Conservation (phyloP, 2,113 vertebrate genomes). For the Mobula birostris region DNA sequence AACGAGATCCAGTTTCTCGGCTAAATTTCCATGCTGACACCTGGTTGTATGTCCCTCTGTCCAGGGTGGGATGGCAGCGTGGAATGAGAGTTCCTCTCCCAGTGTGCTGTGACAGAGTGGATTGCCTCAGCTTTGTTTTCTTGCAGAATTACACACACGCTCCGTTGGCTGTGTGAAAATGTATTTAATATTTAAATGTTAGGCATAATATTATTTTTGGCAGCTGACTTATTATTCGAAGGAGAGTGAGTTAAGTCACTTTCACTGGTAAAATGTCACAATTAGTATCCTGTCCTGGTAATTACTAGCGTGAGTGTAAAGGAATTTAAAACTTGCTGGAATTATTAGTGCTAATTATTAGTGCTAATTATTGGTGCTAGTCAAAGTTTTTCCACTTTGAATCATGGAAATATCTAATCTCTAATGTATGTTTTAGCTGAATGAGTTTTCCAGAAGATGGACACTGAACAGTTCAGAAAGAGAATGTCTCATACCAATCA, state of each 20-base stretch:
- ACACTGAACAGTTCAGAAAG: neutral
- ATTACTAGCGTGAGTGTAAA: neutral
- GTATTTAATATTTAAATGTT: neutral
- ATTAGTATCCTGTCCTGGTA: neutral
- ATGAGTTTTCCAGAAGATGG: neutral
- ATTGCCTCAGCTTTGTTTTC: neutral
- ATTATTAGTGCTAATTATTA: neutral
- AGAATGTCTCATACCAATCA: neutral
- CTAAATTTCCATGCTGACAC: no score
- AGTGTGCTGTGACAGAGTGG: no score
- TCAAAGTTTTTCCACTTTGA: neutral
- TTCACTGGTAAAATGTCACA: neutral
- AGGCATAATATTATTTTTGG: neutral
- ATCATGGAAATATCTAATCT: no score
- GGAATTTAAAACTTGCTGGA: neutral
- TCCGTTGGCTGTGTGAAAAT: neutral
- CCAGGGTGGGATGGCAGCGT: neutral
- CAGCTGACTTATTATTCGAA: neutral
- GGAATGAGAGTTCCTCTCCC: neutral
- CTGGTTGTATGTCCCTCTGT: no score
- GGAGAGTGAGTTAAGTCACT: neutral
- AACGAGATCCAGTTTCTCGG: no score
- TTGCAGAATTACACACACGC: neutral
- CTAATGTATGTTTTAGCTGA: no score
- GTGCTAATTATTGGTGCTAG: no score